Conservation (phyloP, 2,888 invertebrate species). For the Adelphocoris suturalis region DNA sequence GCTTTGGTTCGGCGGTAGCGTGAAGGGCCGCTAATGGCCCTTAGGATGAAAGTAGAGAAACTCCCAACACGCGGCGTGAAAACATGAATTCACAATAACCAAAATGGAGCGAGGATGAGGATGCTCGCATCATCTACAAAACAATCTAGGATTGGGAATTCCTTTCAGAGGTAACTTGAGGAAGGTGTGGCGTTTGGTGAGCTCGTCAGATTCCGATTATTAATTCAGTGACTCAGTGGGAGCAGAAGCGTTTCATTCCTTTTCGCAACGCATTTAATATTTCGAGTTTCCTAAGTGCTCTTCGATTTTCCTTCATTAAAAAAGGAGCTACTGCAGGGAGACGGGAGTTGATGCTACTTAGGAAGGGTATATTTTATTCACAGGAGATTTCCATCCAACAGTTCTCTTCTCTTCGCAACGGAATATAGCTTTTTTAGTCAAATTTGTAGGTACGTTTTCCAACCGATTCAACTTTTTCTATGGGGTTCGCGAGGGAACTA, state of each 20-base stretch:
- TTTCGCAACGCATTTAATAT: slow-evolving; percentile 55
- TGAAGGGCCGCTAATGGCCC: no score
- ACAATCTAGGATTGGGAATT: background rate
- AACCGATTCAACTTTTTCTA: no score
- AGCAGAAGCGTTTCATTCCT: slow-evolving; percentile 45
- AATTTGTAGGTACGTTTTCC: background rate
- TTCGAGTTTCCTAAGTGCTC: slow-evolving; percentile 59
- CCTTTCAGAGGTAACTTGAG: slow-evolving; percentile 31
- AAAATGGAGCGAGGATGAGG: background rate
- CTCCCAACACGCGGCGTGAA: background rate
- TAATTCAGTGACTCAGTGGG: slow-evolving; percentile 45
- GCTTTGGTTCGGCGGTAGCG: no score
- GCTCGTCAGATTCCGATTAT: slow-evolving; percentile 39
- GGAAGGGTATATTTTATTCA: slow-evolving; percentile 65
- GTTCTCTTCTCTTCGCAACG: slow-evolving; percentile 24
- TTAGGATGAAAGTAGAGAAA: no score
- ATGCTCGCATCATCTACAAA: background rate
- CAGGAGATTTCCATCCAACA: slow-evolving; percentile 48
- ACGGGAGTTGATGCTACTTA: slow-evolving; percentile 48
- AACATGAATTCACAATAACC: background rate
- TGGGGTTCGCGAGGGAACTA: no score
- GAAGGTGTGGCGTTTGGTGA: slow-evolving; percentile 54
- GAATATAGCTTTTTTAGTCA: background rate
- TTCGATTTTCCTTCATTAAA: slow-evolving; percentile 65
- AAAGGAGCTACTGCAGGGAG: slow-evolving; percentile 23